A percentile compares a stretch with the other conserved stretches of the same genome.
phyloP scores from a whole-genome alignment of 35 echinoderm and acorn worm species.

The Apostichopus japonicus region DNA sequence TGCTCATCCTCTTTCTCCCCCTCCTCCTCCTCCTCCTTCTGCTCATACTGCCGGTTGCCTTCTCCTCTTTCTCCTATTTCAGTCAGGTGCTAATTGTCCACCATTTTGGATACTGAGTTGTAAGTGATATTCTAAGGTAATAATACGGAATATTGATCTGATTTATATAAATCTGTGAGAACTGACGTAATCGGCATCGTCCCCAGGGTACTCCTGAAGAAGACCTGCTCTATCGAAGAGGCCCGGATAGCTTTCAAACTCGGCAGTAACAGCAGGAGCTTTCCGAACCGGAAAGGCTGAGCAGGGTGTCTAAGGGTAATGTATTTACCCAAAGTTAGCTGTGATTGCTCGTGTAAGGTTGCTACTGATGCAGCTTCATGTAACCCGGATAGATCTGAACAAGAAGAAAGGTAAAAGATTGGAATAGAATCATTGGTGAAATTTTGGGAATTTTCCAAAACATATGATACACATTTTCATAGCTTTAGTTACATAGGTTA shows the following conservation, averaged over 20 bases:
- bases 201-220: slow-evolving; percentile 88
- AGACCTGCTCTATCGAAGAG: slow-evolving; percentile 85
- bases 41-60: background rate
- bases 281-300: slow-evolving; percentile 92
- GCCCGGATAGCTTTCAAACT: slow-evolving; percentile 81
- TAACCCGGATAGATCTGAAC: slow-evolving; percentile 71
- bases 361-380: slow-evolving; percentile 67
- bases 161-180: slow-evolving; percentile 77
- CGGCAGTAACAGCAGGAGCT: slow-evolving; percentile 85
- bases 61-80: background rate
- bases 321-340: slow-evolving; percentile 95
- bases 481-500: too few relatives aligned
- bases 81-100: background rate
- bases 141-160: slow-evolving; percentile 27
- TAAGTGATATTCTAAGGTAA: background rate
- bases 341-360: slow-evolving; percentile 92
- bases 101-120: background rate
- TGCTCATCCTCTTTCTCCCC: background rate
- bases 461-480: too few relatives aligned
- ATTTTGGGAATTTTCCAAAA: too few relatives aligned
- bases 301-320: slow-evolving; percentile 75
- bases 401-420: background rate
- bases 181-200: slow-evolving; percentile 80
- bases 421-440: too few relatives aligned
- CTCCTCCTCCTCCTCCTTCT: background rate